Evolutionary conservation across 2,888 invertebrate species (phyloP), one percentile per base, ranked within the genome.

Genomic region (Drosophila mettleri): DNA sequence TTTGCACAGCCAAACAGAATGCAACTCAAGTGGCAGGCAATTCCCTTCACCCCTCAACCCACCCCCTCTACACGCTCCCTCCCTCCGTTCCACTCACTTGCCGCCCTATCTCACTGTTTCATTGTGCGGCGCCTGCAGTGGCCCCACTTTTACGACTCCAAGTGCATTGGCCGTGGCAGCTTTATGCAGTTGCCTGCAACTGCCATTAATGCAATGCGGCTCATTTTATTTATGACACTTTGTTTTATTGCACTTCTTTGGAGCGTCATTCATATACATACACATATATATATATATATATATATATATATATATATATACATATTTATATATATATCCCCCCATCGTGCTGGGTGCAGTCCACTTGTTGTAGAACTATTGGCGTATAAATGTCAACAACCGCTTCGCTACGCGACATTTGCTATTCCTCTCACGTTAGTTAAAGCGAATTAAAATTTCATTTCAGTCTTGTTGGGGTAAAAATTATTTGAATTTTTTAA

Each of bases 161-260:
- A 82, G 82, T 88, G 82, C 89, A 88, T 78, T 89, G 89, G 81
- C 85, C 87, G 85, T 84, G 83, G 71, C 75, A 85, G 86, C 69
- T 84, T 77, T 88, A 88, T 82, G 74, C 67, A 69, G 82, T 74
- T 52, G 65, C 81, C 87, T 86, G 89, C 87, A 85, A 78, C 62
- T 78, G 88, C 83, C 88, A 88, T 89, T 87, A 84, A 87, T 89
- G 89, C 86, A 88, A 86, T 82, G 88, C 76, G 84, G 84, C 78
- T 83, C 88, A 68, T 70, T 81, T 85, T 89, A 82, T 82, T 82
- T 89, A 82, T 85, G 82, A 66, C 65, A 33, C 69, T 60, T 63
- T 83, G 63, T 81, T 82, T 82, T 89, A 88, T 88, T 88, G 78
- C 81, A 88, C 74, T 84, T 77, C 64, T 74, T 73, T 43, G 14